A percentile compares a stretch with the other conserved stretches of the same genome.
Evolutionary conservation across 2,797 vertebrate species (phyloP).

Genomic region (Coregonus sp.): DNA sequence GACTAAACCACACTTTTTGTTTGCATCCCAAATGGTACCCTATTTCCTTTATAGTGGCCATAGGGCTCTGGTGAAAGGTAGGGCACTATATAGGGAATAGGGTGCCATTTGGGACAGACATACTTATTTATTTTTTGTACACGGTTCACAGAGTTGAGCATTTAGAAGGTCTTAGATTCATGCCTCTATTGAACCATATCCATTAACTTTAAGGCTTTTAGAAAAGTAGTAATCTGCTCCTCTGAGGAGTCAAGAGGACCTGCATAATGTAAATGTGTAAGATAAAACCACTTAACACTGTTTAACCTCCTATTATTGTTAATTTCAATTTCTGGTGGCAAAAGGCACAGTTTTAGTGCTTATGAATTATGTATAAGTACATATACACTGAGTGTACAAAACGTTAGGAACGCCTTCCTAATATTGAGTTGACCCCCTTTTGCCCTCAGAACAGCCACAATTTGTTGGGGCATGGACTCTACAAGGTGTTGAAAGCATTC

Average conservation of each 20-base stretch:
- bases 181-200: conserved; percentile 6
- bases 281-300: conserved; percentile 26
- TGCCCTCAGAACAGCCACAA: too few species aligned
- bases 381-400: too few species aligned
- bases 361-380: neutral
- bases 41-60: neutral
- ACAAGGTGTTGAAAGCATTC: too few species aligned
- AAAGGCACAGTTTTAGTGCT: neutral
- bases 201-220: conserved; percentile 17
- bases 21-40: neutral
- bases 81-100: too few species aligned
- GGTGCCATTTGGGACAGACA: too few species aligned
- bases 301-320: conserved; percentile 8
- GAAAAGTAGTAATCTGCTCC: conserved; percentile 15
- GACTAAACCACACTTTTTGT: conserved; percentile 21
- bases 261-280: conserved; percentile 9
- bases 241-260: neutral
- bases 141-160: neutral
- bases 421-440: too few species aligned
- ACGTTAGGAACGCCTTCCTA: neutral
- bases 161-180: conserved; percentile 13
- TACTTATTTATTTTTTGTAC: neutral
- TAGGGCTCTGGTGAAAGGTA: too few species aligned
- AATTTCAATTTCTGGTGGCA: conserved; percentile 4
- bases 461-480: too few species aligned